These are phyloP conservation scores for Cremastobaeus sp. DNA, from an alignment of 2,888 invertebrate genomes.

Conservation along the genomic window DNA sequence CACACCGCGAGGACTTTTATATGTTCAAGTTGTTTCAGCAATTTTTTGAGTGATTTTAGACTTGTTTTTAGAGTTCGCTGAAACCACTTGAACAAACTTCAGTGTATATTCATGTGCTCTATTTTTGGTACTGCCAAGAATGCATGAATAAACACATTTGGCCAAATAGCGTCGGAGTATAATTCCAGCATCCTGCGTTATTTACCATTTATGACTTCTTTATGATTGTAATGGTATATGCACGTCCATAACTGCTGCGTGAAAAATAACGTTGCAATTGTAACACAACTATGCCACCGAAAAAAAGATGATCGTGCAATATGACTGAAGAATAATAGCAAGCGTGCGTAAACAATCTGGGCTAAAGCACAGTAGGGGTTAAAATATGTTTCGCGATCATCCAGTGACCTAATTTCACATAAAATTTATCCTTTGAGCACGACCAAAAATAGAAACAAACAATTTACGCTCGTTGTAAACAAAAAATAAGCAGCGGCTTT, in stretches of 20 bases:
- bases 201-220: conserved; percentile 31
- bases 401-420: conserved; percentile 23
- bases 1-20: too few relatives aligned
- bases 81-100: neutral
- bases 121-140: conserved; percentile 12
- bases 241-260: conserved; percentile 27
- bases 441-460: conserved; percentile 8
- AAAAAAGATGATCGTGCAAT: conserved; percentile 28
- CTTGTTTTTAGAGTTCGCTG: too few relatives aligned
- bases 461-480: too few relatives aligned
- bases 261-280: conserved; percentile 45
- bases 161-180: conserved; percentile 5
- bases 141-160: conserved; percentile 25
- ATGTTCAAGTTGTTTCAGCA: too few relatives aligned
- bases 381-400: conserved; percentile 30
- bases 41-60: too few relatives aligned
- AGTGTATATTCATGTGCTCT: neutral
- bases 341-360: conserved; percentile 45
- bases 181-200: conserved; percentile 15
- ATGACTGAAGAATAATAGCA: conserved; percentile 43
- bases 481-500: neutral
- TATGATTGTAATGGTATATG: conserved; percentile 31
- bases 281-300: conserved; percentile 2
- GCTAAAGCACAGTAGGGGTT: conserved; percentile 34
- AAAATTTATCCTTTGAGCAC: conserved; percentile 10